Evolutionary conservation across 30 jellyfish, hydroid and myxozoan species (phyloP).

Genomic region (Phacellophora camtschatica): DNA sequence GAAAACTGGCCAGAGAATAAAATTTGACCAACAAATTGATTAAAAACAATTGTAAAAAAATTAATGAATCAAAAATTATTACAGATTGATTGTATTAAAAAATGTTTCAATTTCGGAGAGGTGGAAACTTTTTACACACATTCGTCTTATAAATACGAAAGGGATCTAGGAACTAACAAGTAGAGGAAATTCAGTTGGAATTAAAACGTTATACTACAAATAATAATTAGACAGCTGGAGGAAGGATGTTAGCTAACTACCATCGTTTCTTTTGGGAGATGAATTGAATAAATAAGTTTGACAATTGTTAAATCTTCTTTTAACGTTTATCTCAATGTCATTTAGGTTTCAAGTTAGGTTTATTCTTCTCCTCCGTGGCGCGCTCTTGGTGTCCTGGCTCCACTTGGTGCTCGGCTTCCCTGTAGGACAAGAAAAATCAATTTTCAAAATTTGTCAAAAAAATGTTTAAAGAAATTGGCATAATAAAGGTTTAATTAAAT

Average conservation of each 20-base stretch:
- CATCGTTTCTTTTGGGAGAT: constrained; percentile 30
- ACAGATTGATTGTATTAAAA: constrained; percentile 50
- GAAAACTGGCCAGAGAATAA: background rate
- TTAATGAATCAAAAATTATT: constrained; percentile 24
- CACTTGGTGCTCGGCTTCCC: constrained; percentile 98
- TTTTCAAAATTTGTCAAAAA: no score
- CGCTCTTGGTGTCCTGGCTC: constrained; percentile 91
- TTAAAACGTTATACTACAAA: no score
- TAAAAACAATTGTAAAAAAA: constrained; percentile 51
- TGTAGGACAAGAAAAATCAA: constrained; percentile 1
- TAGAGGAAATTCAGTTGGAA: no score
- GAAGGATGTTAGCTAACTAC: no score
- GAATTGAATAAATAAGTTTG: constrained; percentile 44
- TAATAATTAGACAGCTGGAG: no score
- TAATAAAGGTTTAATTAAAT: no score
- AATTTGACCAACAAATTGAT: constrained; percentile 3
- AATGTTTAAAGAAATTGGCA: no score
- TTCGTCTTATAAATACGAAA: constrained; percentile 7
- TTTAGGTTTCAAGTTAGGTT: background rate
- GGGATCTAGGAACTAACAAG: background rate
- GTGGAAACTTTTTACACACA: constrained; percentile 62
- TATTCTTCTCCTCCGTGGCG: constrained; percentile 69
- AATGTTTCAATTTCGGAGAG: background rate
- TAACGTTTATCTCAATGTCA: constrained; percentile 5
- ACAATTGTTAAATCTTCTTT: background rate